These are phyloP conservation scores for Tragopan temminckii DNA, from an alignment of 2,797 vertebrate genomes.

Conservation along the genomic window DNA sequence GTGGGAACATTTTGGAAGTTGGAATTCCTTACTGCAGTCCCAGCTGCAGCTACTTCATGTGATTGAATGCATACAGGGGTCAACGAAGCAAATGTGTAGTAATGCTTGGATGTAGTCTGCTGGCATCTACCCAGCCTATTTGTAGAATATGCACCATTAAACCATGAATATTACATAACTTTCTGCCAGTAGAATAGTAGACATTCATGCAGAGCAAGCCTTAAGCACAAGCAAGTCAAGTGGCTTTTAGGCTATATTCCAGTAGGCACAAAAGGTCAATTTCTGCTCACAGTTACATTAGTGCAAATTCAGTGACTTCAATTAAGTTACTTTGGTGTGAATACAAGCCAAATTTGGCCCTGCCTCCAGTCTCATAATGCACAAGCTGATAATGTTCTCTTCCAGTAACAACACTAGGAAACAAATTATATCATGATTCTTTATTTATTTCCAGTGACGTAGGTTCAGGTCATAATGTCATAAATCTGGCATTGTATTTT, in stretches of 20 bases:
- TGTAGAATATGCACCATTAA: conserved; percentile 58
- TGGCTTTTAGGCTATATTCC: conserved; percentile 51
- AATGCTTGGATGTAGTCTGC: conserved; percentile 39
- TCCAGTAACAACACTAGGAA: conserved; percentile 13
- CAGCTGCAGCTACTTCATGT: conserved; percentile 66
- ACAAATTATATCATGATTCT: not conserved
- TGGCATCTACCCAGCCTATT: conserved; percentile 56
- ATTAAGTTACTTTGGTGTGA: conserved; percentile 52
- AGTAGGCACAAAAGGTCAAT: conserved; percentile 52
- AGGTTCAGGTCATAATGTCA: conserved; percentile 13
- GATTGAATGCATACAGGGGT: conserved; percentile 48
- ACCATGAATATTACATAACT: conserved; percentile 67
- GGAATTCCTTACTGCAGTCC: conserved; percentile 52
- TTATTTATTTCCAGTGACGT: conserved; percentile 11
- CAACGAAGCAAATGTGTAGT: conserved; percentile 57
- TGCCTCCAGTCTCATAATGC: conserved; percentile 15
- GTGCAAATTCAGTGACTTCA: conserved; percentile 58
- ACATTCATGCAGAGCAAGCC: conserved; percentile 36
- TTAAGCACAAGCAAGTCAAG: conserved; percentile 58
- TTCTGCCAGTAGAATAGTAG: conserved; percentile 34
- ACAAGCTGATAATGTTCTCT: conserved; percentile 34
- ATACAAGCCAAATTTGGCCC: conserved; percentile 13
- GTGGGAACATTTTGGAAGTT: conserved; percentile 67
- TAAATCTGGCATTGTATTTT: not conserved
- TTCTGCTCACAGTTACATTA: conserved; percentile 60